Percentiles rank a stretch among this genome's conserved stretches.
phyloP scores from a whole-genome alignment of 2,113 vertebrate species.

The Thunnus maccoyii region DNA sequence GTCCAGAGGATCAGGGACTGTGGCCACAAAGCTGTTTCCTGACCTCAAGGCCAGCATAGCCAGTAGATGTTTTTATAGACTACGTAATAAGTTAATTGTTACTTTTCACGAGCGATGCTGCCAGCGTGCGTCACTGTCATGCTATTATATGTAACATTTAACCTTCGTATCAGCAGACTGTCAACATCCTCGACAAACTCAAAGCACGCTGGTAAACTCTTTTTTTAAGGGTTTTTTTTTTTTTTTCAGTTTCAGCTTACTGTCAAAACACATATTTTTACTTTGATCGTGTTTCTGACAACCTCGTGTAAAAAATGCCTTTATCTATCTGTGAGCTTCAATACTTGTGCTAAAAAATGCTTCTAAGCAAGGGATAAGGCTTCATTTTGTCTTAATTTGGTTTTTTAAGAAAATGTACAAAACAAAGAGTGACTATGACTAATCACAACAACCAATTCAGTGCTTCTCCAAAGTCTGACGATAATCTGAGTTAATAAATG shows the following conservation, averaged over 20 bases:
- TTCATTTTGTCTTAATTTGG: constrained; percentile 23
- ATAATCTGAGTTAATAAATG: too few relatives aligned
- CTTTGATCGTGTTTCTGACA: constrained; percentile 64
- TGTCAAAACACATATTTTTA: constrained; percentile 57
- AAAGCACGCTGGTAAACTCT: constrained; percentile 13
- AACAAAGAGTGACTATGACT: background rate
- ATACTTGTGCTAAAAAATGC: constrained; percentile 8
- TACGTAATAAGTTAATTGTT: constrained; percentile 9
- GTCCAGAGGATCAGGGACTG: too few relatives aligned
- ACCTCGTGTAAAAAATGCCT: constrained; percentile 38
- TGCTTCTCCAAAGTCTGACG: too few relatives aligned
- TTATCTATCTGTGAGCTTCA: constrained; percentile 30
- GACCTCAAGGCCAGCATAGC: too few relatives aligned
- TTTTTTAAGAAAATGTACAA: background rate
- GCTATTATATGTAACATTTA: constrained; percentile 32
- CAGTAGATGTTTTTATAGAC: background rate
- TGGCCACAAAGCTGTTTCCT: too few relatives aligned
- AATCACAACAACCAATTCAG: too few relatives aligned
- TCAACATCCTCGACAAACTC: constrained; percentile 25
- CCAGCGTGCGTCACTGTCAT: background rate
- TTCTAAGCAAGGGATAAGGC: background rate
- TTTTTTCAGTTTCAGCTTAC: constrained; percentile 31
- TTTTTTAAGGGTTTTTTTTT: constrained; percentile 16
- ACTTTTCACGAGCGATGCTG: background rate
- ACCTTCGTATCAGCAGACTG: constrained; percentile 45